These are phyloP conservation scores for Takifugu bimaculatus DNA, from an alignment of 2,113 vertebrate species.

Conservation along the genomic window DNA sequence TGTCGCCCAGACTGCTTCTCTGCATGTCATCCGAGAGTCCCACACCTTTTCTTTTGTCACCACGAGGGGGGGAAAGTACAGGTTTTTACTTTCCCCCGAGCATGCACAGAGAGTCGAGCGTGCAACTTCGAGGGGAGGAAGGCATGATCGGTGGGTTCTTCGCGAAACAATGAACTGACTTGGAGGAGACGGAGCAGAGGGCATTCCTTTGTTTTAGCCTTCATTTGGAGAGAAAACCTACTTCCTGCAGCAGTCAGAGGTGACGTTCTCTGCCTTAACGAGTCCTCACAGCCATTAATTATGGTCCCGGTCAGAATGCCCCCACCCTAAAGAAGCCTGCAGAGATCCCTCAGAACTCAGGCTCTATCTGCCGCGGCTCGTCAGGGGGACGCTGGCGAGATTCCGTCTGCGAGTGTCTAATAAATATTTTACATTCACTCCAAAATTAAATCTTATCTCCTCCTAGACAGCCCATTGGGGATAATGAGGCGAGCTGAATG, in stretches of 20 bases:
- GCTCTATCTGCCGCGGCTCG: constrained; percentile 21
- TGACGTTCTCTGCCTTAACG: constrained; percentile 35
- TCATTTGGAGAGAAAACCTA: constrained; percentile 9
- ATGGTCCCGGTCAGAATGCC: constrained; percentile 12
- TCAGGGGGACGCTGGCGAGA: constrained; percentile 33
- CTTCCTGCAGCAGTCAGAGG: constrained; percentile 32
- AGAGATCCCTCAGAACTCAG: constrained; percentile 35
- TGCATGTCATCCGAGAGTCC: constrained; percentile 67
- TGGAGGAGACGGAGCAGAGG: constrained; percentile 36
- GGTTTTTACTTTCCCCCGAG: constrained; percentile 34
- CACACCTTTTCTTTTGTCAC: constrained; percentile 40
- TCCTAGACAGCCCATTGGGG: constrained; percentile 66
- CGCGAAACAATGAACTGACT: constrained; percentile 59
- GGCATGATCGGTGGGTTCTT: constrained; percentile 49
- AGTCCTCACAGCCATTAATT: constrained; percentile 34
- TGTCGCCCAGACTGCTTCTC: constrained; percentile 63
- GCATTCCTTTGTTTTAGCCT: constrained; percentile 9
- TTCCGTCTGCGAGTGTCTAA: constrained; percentile 41
- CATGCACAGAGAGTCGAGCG: constrained; percentile 57
- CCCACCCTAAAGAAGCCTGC: constrained; percentile 26
- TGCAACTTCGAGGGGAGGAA: constrained; percentile 41
- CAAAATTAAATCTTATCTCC: constrained; percentile 52
- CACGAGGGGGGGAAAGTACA: constrained; percentile 29
- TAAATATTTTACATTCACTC: constrained; percentile 48
- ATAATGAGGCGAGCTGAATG: constrained; percentile 46